Conservation (phyloP, 2,113 vertebrate species). For the Daboia siamensis region DNA sequence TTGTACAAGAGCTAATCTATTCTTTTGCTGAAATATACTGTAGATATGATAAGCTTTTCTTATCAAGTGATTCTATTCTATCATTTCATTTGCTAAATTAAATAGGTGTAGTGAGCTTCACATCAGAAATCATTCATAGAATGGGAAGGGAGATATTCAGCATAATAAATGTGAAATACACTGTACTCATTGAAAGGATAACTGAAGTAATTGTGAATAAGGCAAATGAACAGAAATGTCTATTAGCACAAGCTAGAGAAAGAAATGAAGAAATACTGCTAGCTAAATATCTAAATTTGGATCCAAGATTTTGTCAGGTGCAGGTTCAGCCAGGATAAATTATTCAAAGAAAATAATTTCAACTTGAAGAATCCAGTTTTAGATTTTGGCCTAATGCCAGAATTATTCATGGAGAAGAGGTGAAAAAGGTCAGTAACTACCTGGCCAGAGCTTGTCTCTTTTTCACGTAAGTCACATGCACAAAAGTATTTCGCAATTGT, state of each 20-base stretch:
- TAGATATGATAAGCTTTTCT: neutral
- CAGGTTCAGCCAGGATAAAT: neutral
- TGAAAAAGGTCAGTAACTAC: neutral
- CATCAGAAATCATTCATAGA: neutral
- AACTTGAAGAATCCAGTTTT: neutral
- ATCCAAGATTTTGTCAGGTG: neutral
- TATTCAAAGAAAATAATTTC: neutral
- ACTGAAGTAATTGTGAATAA: too few species aligned
- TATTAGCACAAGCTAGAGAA: neutral
- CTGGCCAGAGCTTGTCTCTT: neutral
- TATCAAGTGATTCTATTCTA: neutral
- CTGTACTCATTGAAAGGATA: neutral
- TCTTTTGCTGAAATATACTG: neutral
- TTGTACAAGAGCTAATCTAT: neutral
- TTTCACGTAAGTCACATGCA: neutral
- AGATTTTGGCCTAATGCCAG: neutral
- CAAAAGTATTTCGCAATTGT: neutral
- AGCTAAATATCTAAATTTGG: neutral
- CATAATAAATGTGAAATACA: neutral
- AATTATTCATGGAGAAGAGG: neutral
- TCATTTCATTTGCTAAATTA: neutral
- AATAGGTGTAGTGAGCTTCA: neutral
- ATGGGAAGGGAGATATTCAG: neutral
- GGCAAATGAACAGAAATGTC: neutral
- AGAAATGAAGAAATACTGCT: too few species aligned